Evolutionary conservation across 2,113 vertebrate genomes (phyloP).

Genomic region (Myrmecobius fasciatus): DNA sequence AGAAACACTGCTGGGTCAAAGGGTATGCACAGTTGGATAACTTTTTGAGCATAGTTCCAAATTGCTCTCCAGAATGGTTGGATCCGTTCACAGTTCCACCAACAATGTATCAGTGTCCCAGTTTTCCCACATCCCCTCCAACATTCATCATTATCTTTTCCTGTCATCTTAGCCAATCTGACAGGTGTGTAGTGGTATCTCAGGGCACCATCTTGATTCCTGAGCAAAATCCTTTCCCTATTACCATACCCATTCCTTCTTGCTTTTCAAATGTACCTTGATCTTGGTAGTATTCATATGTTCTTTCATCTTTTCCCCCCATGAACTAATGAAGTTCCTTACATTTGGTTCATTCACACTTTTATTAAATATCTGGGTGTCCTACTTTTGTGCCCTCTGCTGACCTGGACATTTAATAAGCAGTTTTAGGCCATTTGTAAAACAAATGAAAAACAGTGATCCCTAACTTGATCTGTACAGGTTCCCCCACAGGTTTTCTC

Average conservation of each 20-base stretch:
- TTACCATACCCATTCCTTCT: neutral
- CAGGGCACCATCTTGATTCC: neutral
- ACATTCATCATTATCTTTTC: too few species aligned
- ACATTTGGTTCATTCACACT: slow-evolving; percentile 4
- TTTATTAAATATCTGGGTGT: slow-evolving; percentile 14
- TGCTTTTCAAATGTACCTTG: neutral
- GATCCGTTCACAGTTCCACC: too few species aligned
- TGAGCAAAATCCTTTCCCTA: neutral
- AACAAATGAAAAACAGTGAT: slow-evolving; percentile 45
- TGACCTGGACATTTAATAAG: slow-evolving; percentile 64
- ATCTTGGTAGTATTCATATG: neutral
- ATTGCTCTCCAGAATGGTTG: too few species aligned
- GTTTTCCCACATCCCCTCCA: too few species aligned
- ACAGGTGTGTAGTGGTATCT: too few species aligned
- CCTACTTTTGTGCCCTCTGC: neutral
- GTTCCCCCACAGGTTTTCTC: slow-evolving; percentile 65
- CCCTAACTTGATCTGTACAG: slow-evolving; percentile 26
- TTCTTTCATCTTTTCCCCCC: neutral
- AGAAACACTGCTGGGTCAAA: too few species aligned
- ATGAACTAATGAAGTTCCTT: neutral
- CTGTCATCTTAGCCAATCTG: too few species aligned
- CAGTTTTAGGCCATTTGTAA: slow-evolving; percentile 51
- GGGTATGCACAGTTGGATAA: too few species aligned
- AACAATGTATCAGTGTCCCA: too few species aligned
- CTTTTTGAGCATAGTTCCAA: too few species aligned